Evolutionary conservation across 2,888 invertebrate genomes (phyloP), one percentile per base, ranked within the genome.

Genomic region (Sarcophaga carnaria): DNA sequence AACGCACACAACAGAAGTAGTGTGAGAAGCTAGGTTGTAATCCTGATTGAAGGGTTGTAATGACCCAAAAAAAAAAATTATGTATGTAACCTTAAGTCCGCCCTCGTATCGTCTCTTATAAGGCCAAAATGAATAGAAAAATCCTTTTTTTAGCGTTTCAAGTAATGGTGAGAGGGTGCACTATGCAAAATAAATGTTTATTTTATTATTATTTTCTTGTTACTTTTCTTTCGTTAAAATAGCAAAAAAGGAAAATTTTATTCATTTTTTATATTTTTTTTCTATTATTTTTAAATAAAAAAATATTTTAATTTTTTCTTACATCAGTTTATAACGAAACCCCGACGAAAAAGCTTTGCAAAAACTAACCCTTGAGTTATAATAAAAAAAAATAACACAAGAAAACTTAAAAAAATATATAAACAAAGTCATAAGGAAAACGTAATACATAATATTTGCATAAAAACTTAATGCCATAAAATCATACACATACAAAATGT

Each of bases 331-430:
- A 37, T 37, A 37, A 37, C 37, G 37, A 37, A 72, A n/a, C 6
- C 20, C 14, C n/a, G 20, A 62, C n/a, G 49, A 25, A 49, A 54
- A 78, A 75, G 71, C 66, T 81, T 82, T 79, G 66, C 75, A 54
- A 76, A 81, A 75, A 79, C 54, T 75, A 79, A 87, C 86, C 86
- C 83, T 79, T 79, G 79, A 81, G 78, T 67, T 71, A 71, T 70
- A 78, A 62, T 47, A 75, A 83, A 67, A 25, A 47, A 71, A 47
- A 54, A 60, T 71, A 45, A 12, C 5, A 20, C 8, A 25, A 49
- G 14, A 74, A 60, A 8, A 54, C 14, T 54, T 54, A 17, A 54
- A 2, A 10, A 37, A 72, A 74, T 22, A 25, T 64, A 25, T 64
- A 66, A 60, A 27, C 64, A 25, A 69, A 80, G 47, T 14, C 20